Base-by-base conservation (phyloP, 2,797 vertebrate genomes). In the Acestrorhynchus altus region DNA sequence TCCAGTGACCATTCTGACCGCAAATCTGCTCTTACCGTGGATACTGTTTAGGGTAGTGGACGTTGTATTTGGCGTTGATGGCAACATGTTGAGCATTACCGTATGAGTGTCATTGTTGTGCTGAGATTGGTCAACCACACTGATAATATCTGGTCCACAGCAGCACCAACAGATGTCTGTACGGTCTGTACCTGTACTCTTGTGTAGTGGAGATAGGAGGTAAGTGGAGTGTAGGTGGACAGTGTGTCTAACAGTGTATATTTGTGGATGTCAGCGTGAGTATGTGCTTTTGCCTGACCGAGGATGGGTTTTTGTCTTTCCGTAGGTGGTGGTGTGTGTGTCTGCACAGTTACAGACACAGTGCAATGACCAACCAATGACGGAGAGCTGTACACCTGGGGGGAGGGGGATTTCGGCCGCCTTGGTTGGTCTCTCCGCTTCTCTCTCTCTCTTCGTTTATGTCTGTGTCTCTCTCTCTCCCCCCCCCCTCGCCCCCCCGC, bases 331-430 rank as follows among this genome's bases (percentile, higher is more conserved):
- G 82, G 92, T 94, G 11, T 95, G 93, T 84, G 94, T 95, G 85
- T 94, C 94, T 82, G 94, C 94, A n/a, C 72, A 94, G 94, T 78
- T 95, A 95, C 88, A 92, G 94, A 89, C 94, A 95, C 89, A 95
- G 94, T 24, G 92, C 94, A 11, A 92, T 93, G n/a, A 0, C 93
- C 95, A 84, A 94, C 93, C 4, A 93, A 93, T 74, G 94, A 95
- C 18, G 94, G 94, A 74, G 94, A 95, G 86, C 88, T 95, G 35
- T 95, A 94, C 88, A 94, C 94, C 0, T 95, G 94, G 94, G 94
- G 94, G 0, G 94, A 95, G 86, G 94, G 94, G 76, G 94, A 95
- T 61, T 95, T 95, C 67, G 94, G 94, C 24, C 85, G 94, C 86
- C 24, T 31, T 26, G 3, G 11, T 26, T 18, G 31, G 31, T 35